phyloP scores from a whole-genome alignment of 2,113 vertebrate genomes.

The Anas platyrhynchos region DNA sequence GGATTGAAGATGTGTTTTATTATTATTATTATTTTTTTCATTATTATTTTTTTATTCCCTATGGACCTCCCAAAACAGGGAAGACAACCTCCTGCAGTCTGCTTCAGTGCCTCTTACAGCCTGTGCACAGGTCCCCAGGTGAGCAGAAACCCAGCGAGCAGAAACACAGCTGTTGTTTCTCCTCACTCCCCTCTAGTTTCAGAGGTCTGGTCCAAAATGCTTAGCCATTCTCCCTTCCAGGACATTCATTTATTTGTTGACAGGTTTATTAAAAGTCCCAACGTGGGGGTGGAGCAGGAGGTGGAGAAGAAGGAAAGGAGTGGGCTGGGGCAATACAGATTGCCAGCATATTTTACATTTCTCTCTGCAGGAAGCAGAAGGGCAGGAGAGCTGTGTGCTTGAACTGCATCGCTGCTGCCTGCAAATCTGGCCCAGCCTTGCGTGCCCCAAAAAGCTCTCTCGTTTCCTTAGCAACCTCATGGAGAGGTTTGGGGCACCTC shows the following conservation, averaged over 20 bases:
- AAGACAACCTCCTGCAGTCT: background rate
- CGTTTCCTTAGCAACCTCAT: background rate
- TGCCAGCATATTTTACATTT: background rate
- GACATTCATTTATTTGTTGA: background rate
- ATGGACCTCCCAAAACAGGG: background rate
- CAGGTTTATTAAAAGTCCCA: background rate
- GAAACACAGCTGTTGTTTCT: background rate
- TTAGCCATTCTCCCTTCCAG: background rate
- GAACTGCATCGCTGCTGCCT: background rate
- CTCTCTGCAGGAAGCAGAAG: background rate
- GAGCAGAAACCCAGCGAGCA: too few species aligned
- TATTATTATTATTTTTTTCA: background rate
- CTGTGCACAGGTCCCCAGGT: background rate
- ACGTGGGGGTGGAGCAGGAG: fast-evolving
- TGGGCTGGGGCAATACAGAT: background rate
- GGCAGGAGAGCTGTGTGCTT: background rate
- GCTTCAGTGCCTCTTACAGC: background rate
- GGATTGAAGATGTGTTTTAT: background rate
- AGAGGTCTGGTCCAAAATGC: background rate
- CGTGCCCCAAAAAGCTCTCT: background rate
- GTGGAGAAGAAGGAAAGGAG: background rate
- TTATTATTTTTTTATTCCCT: background rate
- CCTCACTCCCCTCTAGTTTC: background rate
- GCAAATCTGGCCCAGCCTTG: background rate
- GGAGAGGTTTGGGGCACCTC: background rate